Base-by-base conservation (phyloP, 2,888 invertebrate species). In the Acrobasis repandana region DNA sequence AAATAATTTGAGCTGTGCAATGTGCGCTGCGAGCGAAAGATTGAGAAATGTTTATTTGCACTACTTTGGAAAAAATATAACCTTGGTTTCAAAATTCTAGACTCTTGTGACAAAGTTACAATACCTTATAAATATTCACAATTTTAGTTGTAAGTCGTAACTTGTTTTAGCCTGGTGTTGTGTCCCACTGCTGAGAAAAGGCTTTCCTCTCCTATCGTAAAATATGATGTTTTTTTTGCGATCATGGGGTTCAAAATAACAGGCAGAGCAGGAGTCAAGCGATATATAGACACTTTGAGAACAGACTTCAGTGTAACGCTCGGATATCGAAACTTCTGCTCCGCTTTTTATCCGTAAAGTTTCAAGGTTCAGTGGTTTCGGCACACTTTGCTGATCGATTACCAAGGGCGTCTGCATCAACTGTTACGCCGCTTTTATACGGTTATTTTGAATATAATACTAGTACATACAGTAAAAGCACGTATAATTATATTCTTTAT, bases 341-440 rank as follows among this genome's bases (percentile, higher is more conserved):
- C 38, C 56, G 33, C 34, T 57, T 57, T 57, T 57, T 57, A 57
- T 57, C 57, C 47, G 48, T 11, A 57, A 57, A 57, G 33, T 57
- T 57, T 48, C 47, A 57, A 57, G 57, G 57, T 54, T 54, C 54
- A 16, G 52, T 36, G 54, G 38, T 48, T 48, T 34, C 16, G 48
- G 57, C 47, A 47, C 34, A 48, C 47, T 57, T 57, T 47, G 57
- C 33, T 48, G 28, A 57, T 48, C 34, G 57, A 57, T 57, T 48
- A 38, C 46, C 9, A 9, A 47, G 33, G 47, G 10, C 28, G 28
- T 15, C 33, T 57, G 15, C 18, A 54, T 20, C 43, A 43, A 43
- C 43, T 57, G 33, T 34, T 57, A 18, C 33, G 8, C 6, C 16
- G 48, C 48, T 48, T 48, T 18, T 48, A 16, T 48, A 4, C 16